phyloP scores from a whole-genome alignment of 2,888 invertebrate genomes.

The Hymenopus coronatus region DNA sequence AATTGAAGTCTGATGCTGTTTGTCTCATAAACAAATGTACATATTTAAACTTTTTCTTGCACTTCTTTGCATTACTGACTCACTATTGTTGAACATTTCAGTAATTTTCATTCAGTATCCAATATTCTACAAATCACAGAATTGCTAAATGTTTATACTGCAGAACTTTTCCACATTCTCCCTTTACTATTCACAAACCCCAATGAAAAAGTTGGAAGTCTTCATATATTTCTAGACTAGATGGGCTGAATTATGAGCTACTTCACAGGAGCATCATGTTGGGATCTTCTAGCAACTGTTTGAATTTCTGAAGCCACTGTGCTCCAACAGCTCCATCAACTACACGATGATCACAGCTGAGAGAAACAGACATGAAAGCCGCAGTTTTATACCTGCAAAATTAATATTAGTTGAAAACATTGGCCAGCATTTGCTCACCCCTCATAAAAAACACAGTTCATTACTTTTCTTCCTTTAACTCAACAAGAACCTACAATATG shows the following conservation, averaged over 20 bases:
- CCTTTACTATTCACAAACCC: not conserved
- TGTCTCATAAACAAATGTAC: not conserved
- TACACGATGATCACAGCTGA: conserved; percentile 96
- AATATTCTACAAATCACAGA: not conserved
- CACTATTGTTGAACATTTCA: not conserved
- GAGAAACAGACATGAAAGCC: conserved; percentile 82
- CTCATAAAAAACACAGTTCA: no score
- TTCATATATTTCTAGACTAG: not conserved
- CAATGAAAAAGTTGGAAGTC: not conserved
- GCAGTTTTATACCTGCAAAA: conserved; percentile 57
- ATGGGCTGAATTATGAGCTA: not conserved
- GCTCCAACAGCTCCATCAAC: conserved; percentile 98
- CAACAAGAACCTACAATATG: no score
- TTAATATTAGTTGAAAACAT: not conserved
- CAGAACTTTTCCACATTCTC: no score
- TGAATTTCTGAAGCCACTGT: conserved; percentile 89
- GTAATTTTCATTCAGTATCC: not conserved
- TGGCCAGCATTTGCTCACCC: no score
- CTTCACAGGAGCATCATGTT: conserved; percentile 85
- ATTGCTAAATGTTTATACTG: not conserved
- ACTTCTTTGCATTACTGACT: not conserved
- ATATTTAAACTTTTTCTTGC: not conserved
- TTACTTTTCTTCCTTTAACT: no score
- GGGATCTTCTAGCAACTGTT: conserved; percentile 86
- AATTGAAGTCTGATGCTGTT: not conserved